Conservation (phyloP, 2,888 invertebrate genomes). For the Agonopterix alstromeriana region DNA sequence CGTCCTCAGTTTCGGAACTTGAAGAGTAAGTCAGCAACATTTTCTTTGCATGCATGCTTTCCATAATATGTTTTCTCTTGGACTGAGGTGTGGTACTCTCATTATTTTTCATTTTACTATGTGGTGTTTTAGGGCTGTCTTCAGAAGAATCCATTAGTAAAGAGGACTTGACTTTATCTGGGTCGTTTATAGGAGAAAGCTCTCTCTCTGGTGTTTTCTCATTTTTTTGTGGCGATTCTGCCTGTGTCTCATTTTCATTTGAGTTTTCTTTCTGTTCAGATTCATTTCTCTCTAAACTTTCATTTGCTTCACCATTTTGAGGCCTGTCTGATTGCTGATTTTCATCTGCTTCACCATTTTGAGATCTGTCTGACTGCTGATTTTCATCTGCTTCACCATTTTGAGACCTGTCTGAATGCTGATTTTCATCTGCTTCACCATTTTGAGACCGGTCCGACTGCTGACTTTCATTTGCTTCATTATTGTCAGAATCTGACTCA, state of each 20-base stretch:
- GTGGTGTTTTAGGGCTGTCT: slow-evolving; percentile 17
- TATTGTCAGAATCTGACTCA: slow-evolving; percentile 11
- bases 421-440: slow-evolving; percentile 8
- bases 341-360: not conserved
- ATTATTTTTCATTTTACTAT: slow-evolving; percentile 17
- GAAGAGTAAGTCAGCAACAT: slow-evolving; percentile 48
- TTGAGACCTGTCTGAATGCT: not conserved
- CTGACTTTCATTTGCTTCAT: not conserved
- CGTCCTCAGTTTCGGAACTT: slow-evolving; percentile 59
- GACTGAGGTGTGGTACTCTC: slow-evolving; percentile 22
- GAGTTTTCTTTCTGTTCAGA: slow-evolving; percentile 4
- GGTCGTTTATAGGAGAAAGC: not conserved
- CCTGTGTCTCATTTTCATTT: not conserved
- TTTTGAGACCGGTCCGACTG: not conserved
- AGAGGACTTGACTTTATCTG: slow-evolving; percentile 19
- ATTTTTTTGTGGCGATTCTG: not conserved
- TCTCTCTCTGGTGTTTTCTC: not conserved
- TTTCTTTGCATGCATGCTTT: slow-evolving; percentile 54
- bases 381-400: slow-evolving; percentile 8
- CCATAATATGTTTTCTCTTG: slow-evolving; percentile 41
- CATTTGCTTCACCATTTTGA: not conserved
- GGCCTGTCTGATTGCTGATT: not conserved
- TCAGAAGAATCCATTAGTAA: slow-evolving; percentile 27
- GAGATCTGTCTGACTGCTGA: not conserved
- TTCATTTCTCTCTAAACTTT: slow-evolving; percentile 1